Conservation (phyloP, 1,140 invertebrate genomes). For the Sminthurinus signatus region DNA sequence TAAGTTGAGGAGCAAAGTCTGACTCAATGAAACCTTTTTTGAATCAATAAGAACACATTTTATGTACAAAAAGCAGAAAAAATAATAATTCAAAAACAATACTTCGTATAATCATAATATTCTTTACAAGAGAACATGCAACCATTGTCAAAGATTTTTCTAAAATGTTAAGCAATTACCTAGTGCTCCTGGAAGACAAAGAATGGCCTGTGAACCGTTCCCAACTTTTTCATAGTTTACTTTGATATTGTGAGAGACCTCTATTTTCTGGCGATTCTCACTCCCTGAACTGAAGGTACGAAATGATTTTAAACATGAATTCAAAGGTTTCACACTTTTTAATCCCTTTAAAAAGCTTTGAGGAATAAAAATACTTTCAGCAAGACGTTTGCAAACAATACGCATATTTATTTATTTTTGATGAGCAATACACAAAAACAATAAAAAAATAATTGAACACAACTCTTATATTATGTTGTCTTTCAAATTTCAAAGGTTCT, state of each 20-base stretch:
- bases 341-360: background rate
- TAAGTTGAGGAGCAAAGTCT: constrained; percentile 72
- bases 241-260: constrained; percentile 54
- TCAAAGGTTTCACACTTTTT: background rate
- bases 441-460: background rate
- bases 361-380: background rate
- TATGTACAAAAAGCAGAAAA: constrained; percentile 10
- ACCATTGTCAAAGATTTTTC: background rate
- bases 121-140: background rate
- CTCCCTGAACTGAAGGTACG: background rate
- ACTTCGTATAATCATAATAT: background rate
- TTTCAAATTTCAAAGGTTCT: too few species aligned
- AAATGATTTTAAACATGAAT: background rate
- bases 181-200: constrained; percentile 69
- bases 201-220: constrained; percentile 57
- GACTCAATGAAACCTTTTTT: constrained; percentile 68
- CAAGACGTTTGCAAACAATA: background rate
- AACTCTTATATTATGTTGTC: too few species aligned
- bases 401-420: background rate
- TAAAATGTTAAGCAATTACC: constrained; percentile 44
- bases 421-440: background rate
- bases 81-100: background rate
- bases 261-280: constrained; percentile 49
- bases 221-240: constrained; percentile 63
- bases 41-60: background rate